A percentile compares a stretch with the other conserved stretches of the same genome.
Conservation (phyloP, 2,797 vertebrate species). For the Trachurus trachurus region DNA sequence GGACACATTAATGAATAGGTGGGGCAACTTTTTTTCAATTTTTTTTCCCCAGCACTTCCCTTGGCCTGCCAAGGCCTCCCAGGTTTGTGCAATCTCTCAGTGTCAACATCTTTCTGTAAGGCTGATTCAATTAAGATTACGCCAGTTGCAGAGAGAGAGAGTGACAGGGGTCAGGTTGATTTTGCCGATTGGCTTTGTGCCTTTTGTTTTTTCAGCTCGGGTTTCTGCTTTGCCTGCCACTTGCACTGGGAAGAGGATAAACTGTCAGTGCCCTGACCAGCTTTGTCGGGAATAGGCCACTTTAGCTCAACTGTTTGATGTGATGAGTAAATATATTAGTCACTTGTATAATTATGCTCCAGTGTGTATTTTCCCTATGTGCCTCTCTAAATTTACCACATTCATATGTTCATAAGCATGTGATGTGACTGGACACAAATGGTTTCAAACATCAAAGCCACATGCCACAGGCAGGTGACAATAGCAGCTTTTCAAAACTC, state of each 20-base stretch:
- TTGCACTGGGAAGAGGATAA: constrained; percentile 53
- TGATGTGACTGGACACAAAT: constrained; percentile 3
- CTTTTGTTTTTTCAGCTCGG: constrained; percentile 79
- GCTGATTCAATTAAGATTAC: constrained; percentile 99
- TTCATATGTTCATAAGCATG: neutral
- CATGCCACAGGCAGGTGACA: neutral
- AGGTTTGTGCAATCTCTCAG: constrained; percentile 97
- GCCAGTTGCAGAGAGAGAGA: constrained; percentile 87
- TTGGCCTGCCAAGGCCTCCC: constrained; percentile 93
- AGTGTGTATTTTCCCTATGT: constrained; percentile 4
- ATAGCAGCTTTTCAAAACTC: constrained; percentile 59
- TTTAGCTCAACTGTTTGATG: constrained; percentile 57
- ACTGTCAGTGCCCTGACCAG: constrained; percentile 58
- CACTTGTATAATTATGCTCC: constrained; percentile 52
- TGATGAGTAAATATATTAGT: constrained; percentile 67
- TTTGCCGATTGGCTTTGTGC: constrained; percentile 86
- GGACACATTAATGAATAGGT: constrained; percentile 95
- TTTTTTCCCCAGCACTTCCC: constrained; percentile 81
- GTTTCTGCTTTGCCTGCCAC: constrained; percentile 75
- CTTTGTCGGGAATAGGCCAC: constrained; percentile 56
- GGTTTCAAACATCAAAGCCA: neutral
- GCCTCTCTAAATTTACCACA: constrained; percentile 14
- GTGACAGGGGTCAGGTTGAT: constrained; percentile 93
- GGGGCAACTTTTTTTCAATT: constrained; percentile 82
- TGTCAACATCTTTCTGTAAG: constrained; percentile 95